Evolutionary conservation across 2,113 vertebrate genomes (phyloP), one percentile per base, ranked within the genome.

Genomic region (Limanda limanda): DNA sequence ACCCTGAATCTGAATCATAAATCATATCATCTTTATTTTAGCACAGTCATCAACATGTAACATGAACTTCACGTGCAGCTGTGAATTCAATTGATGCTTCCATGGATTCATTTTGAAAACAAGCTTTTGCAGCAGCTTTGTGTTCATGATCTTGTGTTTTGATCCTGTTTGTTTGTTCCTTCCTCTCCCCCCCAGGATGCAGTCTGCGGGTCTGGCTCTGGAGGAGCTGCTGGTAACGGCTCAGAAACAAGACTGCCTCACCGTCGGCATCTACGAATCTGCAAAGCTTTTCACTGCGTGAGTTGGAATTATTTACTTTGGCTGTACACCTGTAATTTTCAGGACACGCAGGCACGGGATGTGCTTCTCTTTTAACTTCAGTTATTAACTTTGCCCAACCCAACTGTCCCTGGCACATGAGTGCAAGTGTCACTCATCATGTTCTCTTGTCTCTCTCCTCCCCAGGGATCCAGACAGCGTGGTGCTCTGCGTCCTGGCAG

Each of bases 391-490:
- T 24, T 21, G 8, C 59, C 23, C 23, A 47, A 17, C 56, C 18
- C 17, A 18, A 54, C 3, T 2, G 3, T 48, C 5, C 1, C 21
- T 58, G 23, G 54, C 54, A 45, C 54, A 23, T 18, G 20, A 62
- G 11, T 37, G 13, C 14, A 40, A 3, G 5, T n/a, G 31, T 35
- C 45, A 58, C 24, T 45, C 24, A 21, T 65, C 2, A 1, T 48
- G 42, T 24, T 35, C 55, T 27, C 3, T 18, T 25, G 12, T 61
- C n/a, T 20, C 52, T 54, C 47, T 54, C 52, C 15, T n/a, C 57
- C 17, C 47, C 91, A 98, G 97, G 21, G 97, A 99, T 88, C 96
- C 96, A 0, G 97, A 99, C 91, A 96, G 95, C 4, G 97, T 98
- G 75, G 96, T 98, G 2, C 88, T 99, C 54, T 99, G 97, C 25